Conservation (phyloP, 2,113 vertebrate species). For the Hemiscyllium ocellatum region DNA sequence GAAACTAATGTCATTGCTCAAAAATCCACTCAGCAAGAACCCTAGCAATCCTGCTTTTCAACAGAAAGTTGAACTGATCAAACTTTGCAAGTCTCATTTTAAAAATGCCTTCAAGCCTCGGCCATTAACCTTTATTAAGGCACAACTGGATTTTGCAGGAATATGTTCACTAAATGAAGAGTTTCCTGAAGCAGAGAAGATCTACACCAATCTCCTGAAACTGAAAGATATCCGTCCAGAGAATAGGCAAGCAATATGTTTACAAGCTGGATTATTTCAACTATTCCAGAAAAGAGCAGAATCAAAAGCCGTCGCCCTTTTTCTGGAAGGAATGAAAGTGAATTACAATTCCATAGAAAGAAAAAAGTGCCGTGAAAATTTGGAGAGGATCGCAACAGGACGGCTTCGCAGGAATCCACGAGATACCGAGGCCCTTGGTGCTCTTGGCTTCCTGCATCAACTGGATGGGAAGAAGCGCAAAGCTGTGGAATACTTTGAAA, state of each 20-base stretch:
- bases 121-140: background rate
- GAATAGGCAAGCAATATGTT: background rate
- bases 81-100: too few species aligned
- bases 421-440: constrained; percentile 42
- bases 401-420: background rate
- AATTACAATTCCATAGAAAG: background rate
- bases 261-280: background rate
- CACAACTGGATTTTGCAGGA: background rate
- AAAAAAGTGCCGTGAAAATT: background rate
- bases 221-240: background rate
- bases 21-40: background rate
- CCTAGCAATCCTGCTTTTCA: background rate
- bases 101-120: too few species aligned
- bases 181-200: background rate
- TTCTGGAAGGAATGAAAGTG: background rate
- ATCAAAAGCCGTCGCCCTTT: background rate
- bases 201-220: background rate
- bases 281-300: background rate
- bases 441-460: constrained; percentile 44
- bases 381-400: constrained; percentile 38
- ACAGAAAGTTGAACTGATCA: background rate
- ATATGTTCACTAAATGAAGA: background rate
- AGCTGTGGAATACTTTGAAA: constrained; percentile 43
- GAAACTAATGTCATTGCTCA: background rate
- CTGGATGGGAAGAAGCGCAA: constrained; percentile 35